These are phyloP conservation scores for Melipona beecheii DNA, from an alignment of 2,888 invertebrate genomes.

Conservation along the genomic window DNA sequence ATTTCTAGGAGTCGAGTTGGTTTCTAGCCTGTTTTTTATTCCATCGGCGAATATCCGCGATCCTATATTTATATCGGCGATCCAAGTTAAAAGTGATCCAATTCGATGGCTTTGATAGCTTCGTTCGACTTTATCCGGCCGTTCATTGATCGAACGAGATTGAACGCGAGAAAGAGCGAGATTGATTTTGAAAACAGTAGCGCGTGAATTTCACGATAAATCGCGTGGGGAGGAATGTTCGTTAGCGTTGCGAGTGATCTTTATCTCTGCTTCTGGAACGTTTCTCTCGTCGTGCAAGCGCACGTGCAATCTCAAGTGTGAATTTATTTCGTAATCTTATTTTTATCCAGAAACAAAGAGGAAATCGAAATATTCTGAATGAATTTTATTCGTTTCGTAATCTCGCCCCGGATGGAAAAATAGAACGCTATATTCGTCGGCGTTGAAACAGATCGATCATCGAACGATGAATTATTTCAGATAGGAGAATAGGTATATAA, in stretches of 20 bases:
- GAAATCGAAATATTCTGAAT: too few relatives aligned
- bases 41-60: conserved; percentile 63
- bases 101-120: conserved; percentile 55
- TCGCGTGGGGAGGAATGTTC: neutral
- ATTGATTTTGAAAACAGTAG: conserved; percentile 16
- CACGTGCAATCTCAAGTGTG: too few relatives aligned
- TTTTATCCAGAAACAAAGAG: neutral
- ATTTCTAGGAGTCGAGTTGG: conserved; percentile 80
- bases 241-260: neutral
- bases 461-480: conserved; percentile 14
- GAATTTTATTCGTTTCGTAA: neutral
- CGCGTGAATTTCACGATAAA: conserved; percentile 23
- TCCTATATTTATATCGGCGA: conserved; percentile 75
- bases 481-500: conserved; percentile 7
- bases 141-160: conserved; percentile 14
- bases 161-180: conserved; percentile 5
- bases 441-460: conserved; percentile 1
- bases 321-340: neutral
- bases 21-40: conserved; percentile 71
- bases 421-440: neutral
- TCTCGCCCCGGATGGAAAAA: neutral
- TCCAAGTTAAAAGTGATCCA: conserved; percentile 76
- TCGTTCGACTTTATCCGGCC: conserved; percentile 8
- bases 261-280: too few relatives aligned
- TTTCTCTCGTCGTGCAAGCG: too few relatives aligned